Evolutionary conservation across 2,888 invertebrate species (phyloP).

Genomic region (Gymnosoma rotundatum): DNA sequence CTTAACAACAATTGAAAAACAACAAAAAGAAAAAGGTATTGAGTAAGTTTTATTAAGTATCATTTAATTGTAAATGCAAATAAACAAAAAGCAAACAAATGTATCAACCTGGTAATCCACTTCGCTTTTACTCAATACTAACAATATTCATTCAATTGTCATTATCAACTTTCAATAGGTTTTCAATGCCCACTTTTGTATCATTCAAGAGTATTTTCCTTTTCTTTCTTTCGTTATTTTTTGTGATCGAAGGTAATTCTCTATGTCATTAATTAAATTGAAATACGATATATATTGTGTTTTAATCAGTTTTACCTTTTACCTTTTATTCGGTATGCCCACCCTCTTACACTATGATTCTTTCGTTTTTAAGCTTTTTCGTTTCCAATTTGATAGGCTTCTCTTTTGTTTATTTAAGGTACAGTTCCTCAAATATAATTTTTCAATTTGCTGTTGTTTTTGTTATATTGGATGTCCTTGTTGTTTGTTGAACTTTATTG

Average conservation of each 20-base stretch:
- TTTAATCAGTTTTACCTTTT: background rate
- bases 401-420: conserved; percentile 39
- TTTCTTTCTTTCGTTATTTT: background rate
- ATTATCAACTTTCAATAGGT: conserved; percentile 6
- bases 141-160: conserved; percentile 2
- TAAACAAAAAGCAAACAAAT: background rate
- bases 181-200: conserved; percentile 11
- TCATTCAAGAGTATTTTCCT: background rate
- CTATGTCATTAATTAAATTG: background rate
- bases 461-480: conserved; percentile 18
- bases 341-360: background rate
- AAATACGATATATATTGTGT: background rate
- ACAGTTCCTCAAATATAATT: background rate
- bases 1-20: too few species aligned
- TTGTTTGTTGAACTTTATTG: conserved; percentile 49
- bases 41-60: conserved; percentile 3
- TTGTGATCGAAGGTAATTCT: background rate
- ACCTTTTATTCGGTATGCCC: background rate
- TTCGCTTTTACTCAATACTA: background rate
- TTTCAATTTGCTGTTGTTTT: conserved; percentile 4
- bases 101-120: background rate
- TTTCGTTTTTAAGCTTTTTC: background rate
- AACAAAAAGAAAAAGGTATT: background rate
- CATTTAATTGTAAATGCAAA: background rate
- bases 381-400: conserved; percentile 13